These are phyloP conservation scores for Lepetodrilus schrolli DNA, from an alignment of 2,888 invertebrate species.

Conservation along the genomic window DNA sequence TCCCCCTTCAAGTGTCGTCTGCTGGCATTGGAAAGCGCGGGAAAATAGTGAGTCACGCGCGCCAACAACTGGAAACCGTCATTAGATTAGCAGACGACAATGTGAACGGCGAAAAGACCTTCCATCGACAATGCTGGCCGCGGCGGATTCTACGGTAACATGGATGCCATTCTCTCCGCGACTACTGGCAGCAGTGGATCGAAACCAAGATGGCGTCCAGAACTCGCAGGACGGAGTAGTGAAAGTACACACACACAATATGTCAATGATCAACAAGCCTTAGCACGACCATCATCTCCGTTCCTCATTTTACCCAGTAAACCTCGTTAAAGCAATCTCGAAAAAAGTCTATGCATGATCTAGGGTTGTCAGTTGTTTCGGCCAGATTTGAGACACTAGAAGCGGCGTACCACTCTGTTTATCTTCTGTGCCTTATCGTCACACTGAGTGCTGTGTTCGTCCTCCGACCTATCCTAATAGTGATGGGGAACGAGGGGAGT, in stretches of 20 bases:
- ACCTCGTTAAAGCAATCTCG: slow-evolving; percentile 18
- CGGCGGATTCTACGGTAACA: background rate
- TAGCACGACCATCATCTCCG: too few species aligned
- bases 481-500: slow-evolving; percentile 51
- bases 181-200: background rate
- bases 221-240: background rate
- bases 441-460: slow-evolving; percentile 4
- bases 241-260: background rate
- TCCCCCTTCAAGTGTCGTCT: slow-evolving; percentile 13
- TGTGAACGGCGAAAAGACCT: slow-evolving; percentile 3
- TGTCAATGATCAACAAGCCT: slow-evolving; percentile 4
- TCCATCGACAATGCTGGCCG: background rate
- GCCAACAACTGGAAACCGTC: slow-evolving; percentile 16
- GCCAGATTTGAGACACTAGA: background rate
- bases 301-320: too few species aligned
- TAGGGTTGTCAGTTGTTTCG: slow-evolving; percentile 10
- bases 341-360: slow-evolving; percentile 29
- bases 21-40: background rate
- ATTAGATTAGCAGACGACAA: slow-evolving; percentile 26
- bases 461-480: background rate
- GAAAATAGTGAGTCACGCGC: slow-evolving; percentile 17
- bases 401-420: slow-evolving; percentile 22
- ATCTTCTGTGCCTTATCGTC: slow-evolving; percentile 26
- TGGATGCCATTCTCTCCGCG: background rate
- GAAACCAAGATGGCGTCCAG: slow-evolving; percentile 29